Evolutionary conservation across 2,888 invertebrate genomes (phyloP).

Genomic region (Itoplectis maculator): DNA sequence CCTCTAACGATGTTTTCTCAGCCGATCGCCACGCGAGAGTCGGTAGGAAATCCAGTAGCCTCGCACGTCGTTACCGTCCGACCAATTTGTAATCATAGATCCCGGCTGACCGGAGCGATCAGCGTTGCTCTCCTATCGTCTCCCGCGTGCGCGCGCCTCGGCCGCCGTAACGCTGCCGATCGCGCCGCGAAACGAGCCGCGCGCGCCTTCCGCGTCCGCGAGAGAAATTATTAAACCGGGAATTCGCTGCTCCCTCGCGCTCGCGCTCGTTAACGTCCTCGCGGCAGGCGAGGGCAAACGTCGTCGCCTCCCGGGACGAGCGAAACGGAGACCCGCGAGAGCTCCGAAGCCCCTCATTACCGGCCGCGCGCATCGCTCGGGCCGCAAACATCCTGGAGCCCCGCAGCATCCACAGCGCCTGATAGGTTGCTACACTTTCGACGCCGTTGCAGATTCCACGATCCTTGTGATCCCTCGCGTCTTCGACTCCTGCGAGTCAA

Average conservation of each 20-base stretch:
- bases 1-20: slow-evolving; percentile 6
- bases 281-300: slow-evolving; percentile 51
- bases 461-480: slow-evolving; percentile 42
- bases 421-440: slow-evolving; percentile 39
- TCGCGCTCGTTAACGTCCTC: slow-evolving; percentile 48
- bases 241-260: slow-evolving; percentile 42
- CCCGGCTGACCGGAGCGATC: slow-evolving; percentile 24
- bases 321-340: slow-evolving; percentile 42
- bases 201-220: slow-evolving; percentile 54
- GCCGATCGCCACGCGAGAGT: slow-evolving; percentile 21
- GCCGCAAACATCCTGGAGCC: slow-evolving; percentile 26
- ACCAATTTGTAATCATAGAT: slow-evolving; percentile 53
- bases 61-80: slow-evolving; percentile 37
- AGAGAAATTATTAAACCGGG: slow-evolving; percentile 60
- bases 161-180: slow-evolving; percentile 39
- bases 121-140: slow-evolving; percentile 16
- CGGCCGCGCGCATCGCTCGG: slow-evolving; percentile 47
- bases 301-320: slow-evolving; percentile 47
- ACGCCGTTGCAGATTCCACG: slow-evolving; percentile 39
- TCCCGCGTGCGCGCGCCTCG: not conserved
- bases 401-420: slow-evolving; percentile 49
- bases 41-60: slow-evolving; percentile 13
- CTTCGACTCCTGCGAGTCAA: slow-evolving; percentile 42
- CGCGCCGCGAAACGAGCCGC: slow-evolving; percentile 41
- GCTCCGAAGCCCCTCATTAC: slow-evolving; percentile 59